Conservation (phyloP, 1,140 invertebrate genomes). For the Potamilus streckersoni region DNA sequence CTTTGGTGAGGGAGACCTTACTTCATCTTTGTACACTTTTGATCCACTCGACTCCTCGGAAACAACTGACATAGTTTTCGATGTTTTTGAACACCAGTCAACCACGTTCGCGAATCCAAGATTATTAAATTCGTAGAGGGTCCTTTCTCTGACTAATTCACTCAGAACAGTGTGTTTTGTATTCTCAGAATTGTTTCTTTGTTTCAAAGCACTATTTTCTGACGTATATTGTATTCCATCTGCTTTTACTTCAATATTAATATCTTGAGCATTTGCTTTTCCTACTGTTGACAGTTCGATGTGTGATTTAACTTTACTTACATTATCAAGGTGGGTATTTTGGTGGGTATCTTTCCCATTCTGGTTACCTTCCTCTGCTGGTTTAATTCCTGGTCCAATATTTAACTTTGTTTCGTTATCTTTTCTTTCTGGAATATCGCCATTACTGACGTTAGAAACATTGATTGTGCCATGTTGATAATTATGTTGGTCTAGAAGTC, state of each 20-base stretch:
- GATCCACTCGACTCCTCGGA: neutral
- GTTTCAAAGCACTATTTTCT: neutral
- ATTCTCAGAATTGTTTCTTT: conserved; percentile 5
- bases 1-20: conserved; percentile 27
- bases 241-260: conserved; percentile 2
- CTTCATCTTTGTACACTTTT: conserved; percentile 6
- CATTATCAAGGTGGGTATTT: neutral
- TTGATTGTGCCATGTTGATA: neutral
- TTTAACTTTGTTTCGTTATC: neutral
- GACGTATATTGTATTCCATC: conserved; percentile 1
- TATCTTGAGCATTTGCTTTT: conserved; percentile 17
- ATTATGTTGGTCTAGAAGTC: conserved; percentile 1
- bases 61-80: conserved; percentile 18
- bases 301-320: conserved; percentile 12
- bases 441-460: neutral
- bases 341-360: neutral
- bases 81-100: conserved; percentile 26
- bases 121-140: conserved; percentile 1
- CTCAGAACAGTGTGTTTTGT: neutral
- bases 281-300: conserved; percentile 15
- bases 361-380: conserved; percentile 7
- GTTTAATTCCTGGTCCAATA: conserved; percentile 1
- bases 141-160: conserved; percentile 1
- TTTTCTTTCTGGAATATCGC: neutral
- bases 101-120: conserved; percentile 21